Conservation (phyloP, 1,140 invertebrate genomes). For the Calliopsis andreniformis region DNA sequence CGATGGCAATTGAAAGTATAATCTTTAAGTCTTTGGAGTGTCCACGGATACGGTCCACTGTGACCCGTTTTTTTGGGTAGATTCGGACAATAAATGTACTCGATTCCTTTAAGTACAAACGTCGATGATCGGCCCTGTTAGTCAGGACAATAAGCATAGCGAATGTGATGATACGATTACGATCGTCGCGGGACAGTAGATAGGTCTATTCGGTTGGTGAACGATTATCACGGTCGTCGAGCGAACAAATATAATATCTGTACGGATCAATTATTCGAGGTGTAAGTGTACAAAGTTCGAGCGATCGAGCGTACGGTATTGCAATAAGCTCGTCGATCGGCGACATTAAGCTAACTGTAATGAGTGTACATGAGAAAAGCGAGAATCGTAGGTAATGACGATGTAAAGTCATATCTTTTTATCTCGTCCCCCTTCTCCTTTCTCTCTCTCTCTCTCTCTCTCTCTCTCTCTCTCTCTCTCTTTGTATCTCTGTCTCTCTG, state of each 20-base stretch:
- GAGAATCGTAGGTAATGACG: constrained; percentile 17
- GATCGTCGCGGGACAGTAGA: not conserved
- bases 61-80: not conserved
- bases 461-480: constrained; percentile 7
- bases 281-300: constrained; percentile 52
- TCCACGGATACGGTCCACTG: not conserved
- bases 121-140: not conserved
- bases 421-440: constrained; percentile 12
- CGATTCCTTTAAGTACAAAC: constrained; percentile 30
- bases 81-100: constrained; percentile 36
- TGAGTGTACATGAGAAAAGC: constrained; percentile 18
- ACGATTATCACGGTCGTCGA: not conserved
- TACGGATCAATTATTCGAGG: constrained; percentile 52
- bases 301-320: constrained; percentile 25
- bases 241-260: constrained; percentile 23
- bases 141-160: not conserved
- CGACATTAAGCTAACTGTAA: constrained; percentile 5
- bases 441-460: constrained; percentile 19
- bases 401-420: constrained; percentile 27
- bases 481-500: not conserved
- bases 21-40: constrained; percentile 6
- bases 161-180: not conserved
- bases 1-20: too few species aligned
- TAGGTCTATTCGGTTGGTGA: not conserved
- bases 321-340: constrained; percentile 10